Base-by-base conservation (phyloP, 2,888 invertebrate species). In the Ormyrus labotus region DNA sequence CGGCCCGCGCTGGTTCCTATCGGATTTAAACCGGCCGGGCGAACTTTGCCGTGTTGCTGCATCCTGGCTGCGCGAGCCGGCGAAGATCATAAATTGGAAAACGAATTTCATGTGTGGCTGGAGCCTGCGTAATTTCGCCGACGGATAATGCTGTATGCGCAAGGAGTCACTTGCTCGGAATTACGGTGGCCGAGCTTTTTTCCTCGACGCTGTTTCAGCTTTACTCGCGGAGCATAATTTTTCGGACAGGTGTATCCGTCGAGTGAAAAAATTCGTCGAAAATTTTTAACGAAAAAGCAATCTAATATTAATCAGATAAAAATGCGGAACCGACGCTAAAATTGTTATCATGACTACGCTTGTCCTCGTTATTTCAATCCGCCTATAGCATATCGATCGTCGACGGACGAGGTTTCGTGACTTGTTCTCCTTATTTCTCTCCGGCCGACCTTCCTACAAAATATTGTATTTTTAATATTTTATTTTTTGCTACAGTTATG, bases 311-410 rank as follows among this genome's bases (percentile, higher is more conserved):
- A 34, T 34, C 34, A 68, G 11, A 48, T 50, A 57, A 68, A 63
- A 60, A 47, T 47, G 53, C 11, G 45, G 11, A 67, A 65, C 45
- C 48, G 57, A 8, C 19, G 34, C 51, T 64, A 64, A 67, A 57
- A 78, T 60, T 72, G 64, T 65, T 60, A 73, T 67, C 13, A 48
- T 73, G 55, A 64, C 64, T 73, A 73, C 53, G 34, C 60, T 67
- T 60, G 76, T 65, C 48, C 68, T 73, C 78, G 60, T 81, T 81
- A 81, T 58, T 65, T 63, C 48, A 77, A 81, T 53, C 68, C 69
- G 71, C 63, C 60, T 74, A 64, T 64, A 77, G 64, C 63, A 63
- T 64, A 74, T 81, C 53, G 68, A 77, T 77, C 55, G 60, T 5
- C 53, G 55, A 53, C 53, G 5, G 57, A 11, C 47, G 53, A 45